Conservation (phyloP, 2,888 invertebrate genomes). For the Dione juno region DNA sequence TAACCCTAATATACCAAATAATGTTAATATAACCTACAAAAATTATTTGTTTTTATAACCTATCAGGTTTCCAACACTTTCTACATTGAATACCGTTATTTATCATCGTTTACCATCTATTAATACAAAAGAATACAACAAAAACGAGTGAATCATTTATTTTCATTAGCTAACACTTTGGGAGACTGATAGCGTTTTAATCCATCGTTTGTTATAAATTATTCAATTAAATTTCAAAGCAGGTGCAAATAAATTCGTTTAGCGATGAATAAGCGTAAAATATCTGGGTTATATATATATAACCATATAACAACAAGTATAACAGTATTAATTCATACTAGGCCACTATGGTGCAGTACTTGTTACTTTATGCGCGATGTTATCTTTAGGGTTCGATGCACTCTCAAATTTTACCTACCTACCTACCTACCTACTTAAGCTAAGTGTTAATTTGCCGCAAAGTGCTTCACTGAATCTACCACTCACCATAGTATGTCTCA, state of each 20-base stretch:
- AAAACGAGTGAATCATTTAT: constrained; percentile 35
- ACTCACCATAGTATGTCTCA: too few species aligned
- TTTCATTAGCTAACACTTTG: constrained; percentile 37
- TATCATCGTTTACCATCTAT: constrained; percentile 29
- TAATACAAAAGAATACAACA: constrained; percentile 31
- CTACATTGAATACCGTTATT: constrained; percentile 4
- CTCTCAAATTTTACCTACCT: too few species aligned
- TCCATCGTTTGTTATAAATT: constrained; percentile 37
- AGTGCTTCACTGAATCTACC: too few species aligned
- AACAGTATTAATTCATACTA: background rate
- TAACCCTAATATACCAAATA: too few species aligned
- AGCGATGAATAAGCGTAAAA: constrained; percentile 12
- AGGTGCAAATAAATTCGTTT: constrained; percentile 28
- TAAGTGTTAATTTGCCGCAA: background rate
- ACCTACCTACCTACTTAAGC: too few species aligned
- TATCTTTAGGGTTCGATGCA: too few species aligned
- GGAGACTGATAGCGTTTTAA: constrained; percentile 30
- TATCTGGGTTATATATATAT: constrained; percentile 6
- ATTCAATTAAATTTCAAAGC: constrained; percentile 31
- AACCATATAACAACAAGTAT: background rate
- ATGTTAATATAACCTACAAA: background rate
- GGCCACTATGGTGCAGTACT: background rate
- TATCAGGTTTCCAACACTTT: background rate
- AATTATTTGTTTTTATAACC: background rate
- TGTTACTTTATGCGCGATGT: too few species aligned